phyloP scores from a whole-genome alignment of 2,888 invertebrate genomes.

The Nasonia oneida region DNA sequence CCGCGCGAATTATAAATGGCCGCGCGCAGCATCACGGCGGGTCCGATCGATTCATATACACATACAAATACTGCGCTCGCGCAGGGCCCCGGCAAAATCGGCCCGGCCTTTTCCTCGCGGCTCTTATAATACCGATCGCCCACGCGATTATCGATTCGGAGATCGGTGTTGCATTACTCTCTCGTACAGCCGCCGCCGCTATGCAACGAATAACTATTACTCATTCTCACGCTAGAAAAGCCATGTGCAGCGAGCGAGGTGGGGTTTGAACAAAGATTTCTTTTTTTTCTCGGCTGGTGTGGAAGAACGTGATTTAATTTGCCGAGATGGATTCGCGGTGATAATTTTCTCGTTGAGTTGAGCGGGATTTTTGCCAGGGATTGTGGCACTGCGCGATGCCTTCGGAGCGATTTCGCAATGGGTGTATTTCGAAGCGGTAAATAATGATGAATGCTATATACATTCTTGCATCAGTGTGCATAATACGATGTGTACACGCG shows the following conservation, averaged over 20 bases:
- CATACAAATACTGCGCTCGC: neutral
- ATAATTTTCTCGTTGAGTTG: constrained; percentile 37
- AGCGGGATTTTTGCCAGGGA: neutral
- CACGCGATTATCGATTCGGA: constrained; percentile 64
- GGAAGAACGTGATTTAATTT: constrained; percentile 20
- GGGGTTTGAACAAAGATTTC: neutral
- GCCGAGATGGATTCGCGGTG: constrained; percentile 14
- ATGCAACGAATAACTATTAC: constrained; percentile 59
- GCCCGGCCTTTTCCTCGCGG: constrained; percentile 25
- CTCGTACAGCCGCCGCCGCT: neutral
- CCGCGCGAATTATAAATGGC: constrained; percentile 63
- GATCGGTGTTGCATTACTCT: constrained; percentile 61
- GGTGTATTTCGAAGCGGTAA: neutral
- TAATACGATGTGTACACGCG: too few relatives aligned
- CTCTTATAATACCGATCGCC: constrained; percentile 59
- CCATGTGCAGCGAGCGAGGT: neutral
- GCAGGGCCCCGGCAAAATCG: neutral
- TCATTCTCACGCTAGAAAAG: constrained; percentile 62
- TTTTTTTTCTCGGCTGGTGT: neutral
- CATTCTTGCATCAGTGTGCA: too few relatives aligned
- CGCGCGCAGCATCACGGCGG: constrained; percentile 50
- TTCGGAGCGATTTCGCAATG: neutral
- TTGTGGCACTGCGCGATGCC: neutral
- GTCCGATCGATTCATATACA: constrained; percentile 57
- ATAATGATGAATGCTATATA: too few relatives aligned